Percentiles rank a stretch among this genome's conserved stretches.
Conservation (phyloP, 2,797 vertebrate genomes). For the Takifugu ocellatus region DNA sequence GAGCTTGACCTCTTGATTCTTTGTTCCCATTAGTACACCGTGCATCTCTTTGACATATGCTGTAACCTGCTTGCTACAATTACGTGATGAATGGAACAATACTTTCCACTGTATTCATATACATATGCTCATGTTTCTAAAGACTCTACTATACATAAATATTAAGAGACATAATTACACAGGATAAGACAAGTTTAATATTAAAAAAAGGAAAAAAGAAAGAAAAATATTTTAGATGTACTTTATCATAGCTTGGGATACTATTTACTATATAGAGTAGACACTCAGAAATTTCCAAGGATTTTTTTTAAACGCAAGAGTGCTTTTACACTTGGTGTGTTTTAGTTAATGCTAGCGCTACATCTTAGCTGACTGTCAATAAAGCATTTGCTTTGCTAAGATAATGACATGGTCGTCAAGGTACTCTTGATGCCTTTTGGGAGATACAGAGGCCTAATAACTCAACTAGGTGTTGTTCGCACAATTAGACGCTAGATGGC, state of each 20-base stretch:
- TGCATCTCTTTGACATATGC: conserved; percentile 50
- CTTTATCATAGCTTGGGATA: not conserved
- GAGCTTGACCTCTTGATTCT: conserved; percentile 58
- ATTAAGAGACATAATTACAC: not conserved
- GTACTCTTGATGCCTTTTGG: conserved; percentile 37
- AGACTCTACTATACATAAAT: not conserved
- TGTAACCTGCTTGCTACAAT: conserved; percentile 46
- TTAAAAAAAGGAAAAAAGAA: no score
- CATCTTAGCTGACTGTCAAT: conserved; percentile 34
- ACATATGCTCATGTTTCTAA: conserved; percentile 1
- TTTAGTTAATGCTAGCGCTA: conserved; percentile 18
- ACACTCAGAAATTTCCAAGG: not conserved
- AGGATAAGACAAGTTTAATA: not conserved
- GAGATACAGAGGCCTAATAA: conserved; percentile 36
- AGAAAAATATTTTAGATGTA: not conserved
- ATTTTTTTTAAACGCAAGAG: conserved; percentile 3
- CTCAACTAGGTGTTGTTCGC: conserved; percentile 28
- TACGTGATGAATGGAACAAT: conserved; percentile 8
- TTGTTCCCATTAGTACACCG: conserved; percentile 60
- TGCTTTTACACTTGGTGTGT: not conserved
- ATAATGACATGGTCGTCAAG: conserved; percentile 59
- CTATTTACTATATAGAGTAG: not conserved
- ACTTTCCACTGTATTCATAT: not conserved
- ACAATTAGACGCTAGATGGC: conserved; percentile 49
- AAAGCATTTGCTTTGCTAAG: conserved; percentile 48